Conservation (phyloP, 2,888 invertebrate species). For the Proisotoma minuta region DNA sequence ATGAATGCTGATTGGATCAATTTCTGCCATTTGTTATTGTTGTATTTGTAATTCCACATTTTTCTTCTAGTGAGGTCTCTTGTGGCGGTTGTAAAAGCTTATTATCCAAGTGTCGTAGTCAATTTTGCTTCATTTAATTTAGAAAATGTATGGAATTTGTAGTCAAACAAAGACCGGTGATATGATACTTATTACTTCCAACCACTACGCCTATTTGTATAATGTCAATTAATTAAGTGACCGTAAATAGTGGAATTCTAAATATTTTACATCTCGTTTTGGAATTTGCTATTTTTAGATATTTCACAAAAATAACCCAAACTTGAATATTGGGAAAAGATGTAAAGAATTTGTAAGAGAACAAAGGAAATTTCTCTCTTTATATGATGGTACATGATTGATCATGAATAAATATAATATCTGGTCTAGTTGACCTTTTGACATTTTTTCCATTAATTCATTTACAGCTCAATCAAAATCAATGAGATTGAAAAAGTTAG, state of each 20-base stretch:
- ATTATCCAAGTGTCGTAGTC: not conserved
- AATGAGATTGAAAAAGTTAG: not conserved
- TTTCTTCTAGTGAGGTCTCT: not conserved
- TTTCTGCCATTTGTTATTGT: not conserved
- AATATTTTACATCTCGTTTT: no score
- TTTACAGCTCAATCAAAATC: constrained; percentile 4
- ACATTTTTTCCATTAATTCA: not conserved
- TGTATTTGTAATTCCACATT: not conserved
- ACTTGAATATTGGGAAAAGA: no score
- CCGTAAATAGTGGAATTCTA: no score
- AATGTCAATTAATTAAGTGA: not conserved
- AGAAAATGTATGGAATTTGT: constrained; percentile 7
- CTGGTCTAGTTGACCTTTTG: not conserved
- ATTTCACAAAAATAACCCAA: no score
- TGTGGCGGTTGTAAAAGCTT: not conserved
- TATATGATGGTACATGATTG: no score
- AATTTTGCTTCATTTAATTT: constrained; percentile 7
- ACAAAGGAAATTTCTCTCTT: no score
- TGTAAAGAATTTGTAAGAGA: no score
- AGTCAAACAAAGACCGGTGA: no score
- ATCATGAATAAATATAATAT: no score
- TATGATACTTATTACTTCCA: no score
- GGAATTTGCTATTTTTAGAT: no score
- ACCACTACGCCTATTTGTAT: no score
- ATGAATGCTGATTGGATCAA: constrained; percentile 11